These are phyloP conservation scores for Hermaeophaga mercurialis DNA, from an alignment of 2,888 invertebrate genomes.

Conservation along the genomic window DNA sequence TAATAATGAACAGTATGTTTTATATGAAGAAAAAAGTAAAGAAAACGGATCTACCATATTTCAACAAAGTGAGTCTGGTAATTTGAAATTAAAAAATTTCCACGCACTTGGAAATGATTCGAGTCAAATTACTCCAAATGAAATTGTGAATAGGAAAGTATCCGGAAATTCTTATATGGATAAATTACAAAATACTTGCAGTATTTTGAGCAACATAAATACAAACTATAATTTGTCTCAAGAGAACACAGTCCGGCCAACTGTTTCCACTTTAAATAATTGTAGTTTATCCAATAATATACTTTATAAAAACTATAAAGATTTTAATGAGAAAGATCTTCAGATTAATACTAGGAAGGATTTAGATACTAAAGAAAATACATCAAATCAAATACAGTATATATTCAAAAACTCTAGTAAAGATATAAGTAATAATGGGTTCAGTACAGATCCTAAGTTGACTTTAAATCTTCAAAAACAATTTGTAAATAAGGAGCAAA, in stretches of 20 bases:
- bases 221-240: background rate
- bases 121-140: background rate
- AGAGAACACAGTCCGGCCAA: background rate
- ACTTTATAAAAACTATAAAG: background rate
- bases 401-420: background rate
- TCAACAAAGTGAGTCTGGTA: background rate
- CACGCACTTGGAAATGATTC: background rate
- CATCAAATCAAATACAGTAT: background rate
- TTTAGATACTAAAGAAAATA: background rate
- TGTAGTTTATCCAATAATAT: background rate
- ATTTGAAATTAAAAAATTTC: background rate
- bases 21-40: conserved; percentile 1
- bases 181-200: conserved; percentile 2
- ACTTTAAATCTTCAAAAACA: background rate
- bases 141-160: background rate
- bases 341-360: background rate
- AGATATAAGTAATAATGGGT: background rate
- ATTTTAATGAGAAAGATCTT: background rate
- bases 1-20: background rate
- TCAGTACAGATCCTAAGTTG: background rate
- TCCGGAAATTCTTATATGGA: no score
- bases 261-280: background rate
- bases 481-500: background rate
- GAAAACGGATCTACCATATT: background rate
- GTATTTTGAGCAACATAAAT: background rate